Base-by-base conservation (phyloP, 1,140 invertebrate species). In the Penaeus vannamei region DNA sequence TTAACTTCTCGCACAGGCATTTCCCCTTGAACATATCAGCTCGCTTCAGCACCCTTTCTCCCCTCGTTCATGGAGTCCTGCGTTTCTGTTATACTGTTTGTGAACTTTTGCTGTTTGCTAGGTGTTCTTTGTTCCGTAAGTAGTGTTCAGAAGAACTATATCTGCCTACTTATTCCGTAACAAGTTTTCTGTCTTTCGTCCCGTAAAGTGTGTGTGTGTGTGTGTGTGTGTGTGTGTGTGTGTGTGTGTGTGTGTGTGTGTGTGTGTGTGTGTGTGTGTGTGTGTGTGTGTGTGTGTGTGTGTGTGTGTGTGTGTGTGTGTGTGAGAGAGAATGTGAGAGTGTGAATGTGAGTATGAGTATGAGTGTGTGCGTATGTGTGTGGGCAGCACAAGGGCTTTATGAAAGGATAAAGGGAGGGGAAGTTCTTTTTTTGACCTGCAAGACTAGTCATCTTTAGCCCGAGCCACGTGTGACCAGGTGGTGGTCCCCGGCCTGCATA, bases 211-310 rank as follows among this genome's bases (percentile, higher is more conserved):
- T 81, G 79, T 81, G 79, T 26, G 77, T 79, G 77, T 26, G 26
- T 80, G 77, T 22, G 77, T 46, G 77, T 46, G 77, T 80, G 77
- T 80, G 77, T 53, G 77, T 80, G 77, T 81, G 79, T 61, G 36
- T 53, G 36, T 46, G 53, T 81, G 79, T 53, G 53, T 29, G n/a
- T 83, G 81, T 60, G 66, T 61, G 53, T 60, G 62, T 69, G 62
- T 69, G 84, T 72, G 84, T 72, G 62, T 85, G 84, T 72, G 84
- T 85, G 62, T 85, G 84, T 85, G 84, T 85, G 84, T 85, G 84
- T 85, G 84, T 77, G 64, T 72, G 84, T 72, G 84, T 72, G 84
- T 85, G 64, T 46, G 62, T 72, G 36, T 26, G 64, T 42, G 62
- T 12, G 83, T 60, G 0, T 60, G 80, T 59, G n/a, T 60, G 81